phyloP scores from a whole-genome alignment of 2,888 invertebrate species.

The Eilema griseolum region DNA sequence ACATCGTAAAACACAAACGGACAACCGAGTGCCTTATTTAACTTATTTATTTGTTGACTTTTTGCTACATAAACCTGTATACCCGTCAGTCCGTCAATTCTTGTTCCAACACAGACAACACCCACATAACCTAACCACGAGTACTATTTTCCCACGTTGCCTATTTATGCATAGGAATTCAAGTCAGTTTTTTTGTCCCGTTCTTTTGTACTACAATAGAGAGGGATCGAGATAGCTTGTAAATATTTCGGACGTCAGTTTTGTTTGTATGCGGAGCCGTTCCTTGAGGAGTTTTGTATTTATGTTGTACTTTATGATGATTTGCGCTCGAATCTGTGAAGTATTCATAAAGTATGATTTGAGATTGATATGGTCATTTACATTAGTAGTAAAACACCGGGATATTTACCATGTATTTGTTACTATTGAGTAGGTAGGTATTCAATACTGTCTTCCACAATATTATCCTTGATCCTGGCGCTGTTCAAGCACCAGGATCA shows the following conservation, averaged over 20 bases:
- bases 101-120: slow-evolving; percentile 34
- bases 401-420: too few relatives aligned
- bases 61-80: slow-evolving; percentile 26
- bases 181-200: slow-evolving; percentile 51
- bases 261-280: slow-evolving; percentile 63
- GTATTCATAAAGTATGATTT: too few relatives aligned
- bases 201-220: slow-evolving; percentile 47
- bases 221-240: slow-evolving; percentile 54
- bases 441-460: too few relatives aligned
- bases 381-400: too few relatives aligned
- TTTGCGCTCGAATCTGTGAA: neutral
- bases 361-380: too few relatives aligned
- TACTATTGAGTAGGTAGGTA: too few relatives aligned
- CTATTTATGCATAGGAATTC: slow-evolving; percentile 65
- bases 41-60: neutral
- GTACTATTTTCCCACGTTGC: slow-evolving; percentile 72
- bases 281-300: slow-evolving; percentile 52
- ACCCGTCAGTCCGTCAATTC: slow-evolving; percentile 22
- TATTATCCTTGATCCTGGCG: too few relatives aligned
- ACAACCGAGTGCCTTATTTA: slow-evolving; percentile 9
- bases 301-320: slow-evolving; percentile 21
- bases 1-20: neutral
- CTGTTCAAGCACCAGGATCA: too few relatives aligned
- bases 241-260: slow-evolving; percentile 56
- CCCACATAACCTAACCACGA: slow-evolving; percentile 45